phyloP scores from a whole-genome alignment of 1,140 invertebrate genomes.

The Nymphalis io region DNA sequence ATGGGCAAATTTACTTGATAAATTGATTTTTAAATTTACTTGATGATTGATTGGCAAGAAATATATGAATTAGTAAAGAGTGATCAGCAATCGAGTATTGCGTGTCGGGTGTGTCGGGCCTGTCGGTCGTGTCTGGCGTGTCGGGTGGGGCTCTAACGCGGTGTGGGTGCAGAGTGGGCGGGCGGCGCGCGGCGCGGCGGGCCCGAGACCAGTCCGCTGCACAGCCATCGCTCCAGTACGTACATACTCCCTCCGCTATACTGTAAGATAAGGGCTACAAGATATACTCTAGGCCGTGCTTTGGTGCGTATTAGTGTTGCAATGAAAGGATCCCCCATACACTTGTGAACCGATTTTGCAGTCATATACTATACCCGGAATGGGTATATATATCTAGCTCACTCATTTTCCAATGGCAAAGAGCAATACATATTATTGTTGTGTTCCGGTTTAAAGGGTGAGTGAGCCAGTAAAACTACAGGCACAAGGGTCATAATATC shows the following conservation, averaged over 20 bases:
- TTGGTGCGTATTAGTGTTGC: too few species aligned
- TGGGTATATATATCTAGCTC: too few species aligned
- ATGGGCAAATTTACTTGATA: not conserved
- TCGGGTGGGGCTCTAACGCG: slow-evolving; percentile 43
- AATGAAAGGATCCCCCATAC: too few species aligned
- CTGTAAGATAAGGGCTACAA: not conserved
- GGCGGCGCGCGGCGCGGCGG: slow-evolving; percentile 82
- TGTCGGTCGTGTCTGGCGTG: not conserved
- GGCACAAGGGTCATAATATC: too few species aligned
- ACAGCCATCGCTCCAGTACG: slow-evolving; percentile 90
- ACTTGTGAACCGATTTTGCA: too few species aligned
- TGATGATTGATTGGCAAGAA: not conserved
- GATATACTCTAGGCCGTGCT: not conserved
- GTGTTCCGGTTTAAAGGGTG: too few species aligned
- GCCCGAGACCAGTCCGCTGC: slow-evolving; percentile 89
- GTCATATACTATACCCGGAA: too few species aligned
- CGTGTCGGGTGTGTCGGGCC: not conserved
- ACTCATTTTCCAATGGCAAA: too few species aligned
- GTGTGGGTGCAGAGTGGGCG: slow-evolving; percentile 71
- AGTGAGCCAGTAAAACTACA: too few species aligned
- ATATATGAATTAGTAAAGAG: not conserved
- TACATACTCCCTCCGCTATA: slow-evolving; percentile 50
- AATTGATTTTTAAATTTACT: too few species aligned
- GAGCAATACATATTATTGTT: too few species aligned
- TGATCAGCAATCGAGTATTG: not conserved